These are phyloP conservation scores for Pimpla rufipes DNA, from an alignment of 2,888 invertebrate genomes.

Conservation along the genomic window DNA sequence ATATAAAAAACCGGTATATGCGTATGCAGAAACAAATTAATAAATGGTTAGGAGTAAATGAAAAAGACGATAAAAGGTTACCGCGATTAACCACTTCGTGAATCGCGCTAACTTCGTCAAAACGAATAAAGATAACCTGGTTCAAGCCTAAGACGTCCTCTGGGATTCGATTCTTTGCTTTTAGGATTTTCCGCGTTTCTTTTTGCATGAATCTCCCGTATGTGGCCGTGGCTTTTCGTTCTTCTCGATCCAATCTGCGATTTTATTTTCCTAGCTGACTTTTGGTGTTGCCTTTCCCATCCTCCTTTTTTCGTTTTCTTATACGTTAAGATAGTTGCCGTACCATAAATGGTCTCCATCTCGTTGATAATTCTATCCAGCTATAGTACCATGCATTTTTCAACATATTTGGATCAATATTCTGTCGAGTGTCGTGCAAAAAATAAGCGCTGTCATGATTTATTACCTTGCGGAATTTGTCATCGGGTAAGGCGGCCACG, in stretches of 20 bases:
- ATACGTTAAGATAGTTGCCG: slow-evolving; percentile 65
- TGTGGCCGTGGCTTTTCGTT: neutral
- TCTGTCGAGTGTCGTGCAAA: neutral
- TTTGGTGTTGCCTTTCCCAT: neutral
- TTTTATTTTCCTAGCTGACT: neutral
- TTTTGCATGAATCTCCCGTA: neutral
- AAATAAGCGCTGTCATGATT: neutral
- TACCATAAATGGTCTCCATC: slow-evolving; percentile 71
- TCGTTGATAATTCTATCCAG: slow-evolving; percentile 64
- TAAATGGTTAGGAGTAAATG: too few relatives aligned
- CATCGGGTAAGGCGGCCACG: slow-evolving; percentile 63
- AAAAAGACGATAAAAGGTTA: too few relatives aligned
- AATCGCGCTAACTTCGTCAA: too few relatives aligned
- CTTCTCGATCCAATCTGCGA: slow-evolving; percentile 3
- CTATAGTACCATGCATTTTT: slow-evolving; percentile 18
- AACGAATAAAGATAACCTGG: slow-evolving; percentile 53
- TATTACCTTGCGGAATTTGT: slow-evolving; percentile 65
- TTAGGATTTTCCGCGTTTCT: neutral
- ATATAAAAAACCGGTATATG: too few relatives aligned
- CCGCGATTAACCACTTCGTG: too few relatives aligned
- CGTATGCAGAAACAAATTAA: too few relatives aligned
- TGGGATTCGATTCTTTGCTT: neutral
- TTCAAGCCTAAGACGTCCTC: slow-evolving; percentile 55
- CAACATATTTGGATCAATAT: neutral
- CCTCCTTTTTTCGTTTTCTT: slow-evolving; percentile 18